phyloP scores from a whole-genome alignment of 1,140 invertebrate genomes.

The Myzus persicae region DNA sequence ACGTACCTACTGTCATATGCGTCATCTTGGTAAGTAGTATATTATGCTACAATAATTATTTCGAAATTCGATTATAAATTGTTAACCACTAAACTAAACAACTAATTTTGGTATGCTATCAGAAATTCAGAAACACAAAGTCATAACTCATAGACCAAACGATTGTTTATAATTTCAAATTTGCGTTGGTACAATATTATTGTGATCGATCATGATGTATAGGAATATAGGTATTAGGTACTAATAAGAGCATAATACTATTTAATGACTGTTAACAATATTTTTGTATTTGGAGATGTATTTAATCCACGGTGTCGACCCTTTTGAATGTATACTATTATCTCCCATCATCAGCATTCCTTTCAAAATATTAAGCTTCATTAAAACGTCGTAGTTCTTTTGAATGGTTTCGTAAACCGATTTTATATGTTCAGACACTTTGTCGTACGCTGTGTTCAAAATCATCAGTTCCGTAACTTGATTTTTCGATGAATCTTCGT shows the following conservation, averaged over 20 bases:
- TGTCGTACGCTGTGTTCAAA: neutral
- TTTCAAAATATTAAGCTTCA: conserved; percentile 33
- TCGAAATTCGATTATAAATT: no score
- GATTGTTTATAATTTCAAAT: no score
- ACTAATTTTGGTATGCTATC: no score
- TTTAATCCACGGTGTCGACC: neutral
- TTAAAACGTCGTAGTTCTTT: neutral
- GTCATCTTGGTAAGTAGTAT: no score
- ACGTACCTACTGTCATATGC: no score
- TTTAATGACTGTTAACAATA: neutral
- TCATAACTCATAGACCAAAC: no score
- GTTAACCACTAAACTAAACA: no score
- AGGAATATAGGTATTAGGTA: neutral
- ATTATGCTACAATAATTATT: no score
- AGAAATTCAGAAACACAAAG: no score
- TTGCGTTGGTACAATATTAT: no score
- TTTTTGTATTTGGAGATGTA: conserved; percentile 31
- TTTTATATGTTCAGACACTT: neutral
- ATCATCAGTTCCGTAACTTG: no score
- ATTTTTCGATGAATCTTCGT: neutral
- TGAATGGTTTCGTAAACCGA: neutral
- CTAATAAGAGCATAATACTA: neutral
- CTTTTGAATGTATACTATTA: neutral
- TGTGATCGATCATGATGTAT: no score
- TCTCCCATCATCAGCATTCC: neutral